Conservation (phyloP, 2,888 invertebrate genomes). For the Sphecodes monilicornis region DNA sequence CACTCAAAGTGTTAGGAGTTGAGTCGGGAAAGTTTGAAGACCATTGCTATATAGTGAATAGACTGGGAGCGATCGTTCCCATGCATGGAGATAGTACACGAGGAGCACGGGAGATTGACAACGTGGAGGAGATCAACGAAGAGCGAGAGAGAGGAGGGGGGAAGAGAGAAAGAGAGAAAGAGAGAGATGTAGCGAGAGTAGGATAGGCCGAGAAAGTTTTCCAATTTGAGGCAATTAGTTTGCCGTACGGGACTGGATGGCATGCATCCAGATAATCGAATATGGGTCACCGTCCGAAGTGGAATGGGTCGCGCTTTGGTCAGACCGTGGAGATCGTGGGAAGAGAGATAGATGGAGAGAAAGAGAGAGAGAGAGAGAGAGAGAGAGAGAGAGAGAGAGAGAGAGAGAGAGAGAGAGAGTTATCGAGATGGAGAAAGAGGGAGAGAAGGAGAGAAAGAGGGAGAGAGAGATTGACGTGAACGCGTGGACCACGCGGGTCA, state of each 20-base stretch:
- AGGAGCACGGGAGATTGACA: constrained; percentile 6
- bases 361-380: background rate
- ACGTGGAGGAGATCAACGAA: background rate
- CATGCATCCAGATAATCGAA: constrained; percentile 75
- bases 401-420: background rate
- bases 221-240: constrained; percentile 79
- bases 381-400: background rate
- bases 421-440: background rate
- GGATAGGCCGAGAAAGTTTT: constrained; percentile 74
- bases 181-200: constrained; percentile 31
- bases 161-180: constrained; percentile 1
- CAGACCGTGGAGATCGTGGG: constrained; percentile 43
- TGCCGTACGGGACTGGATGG: constrained; percentile 67
- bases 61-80: background rate
- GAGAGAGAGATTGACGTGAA: constrained; percentile 41
- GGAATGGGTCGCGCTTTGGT: constrained; percentile 66
- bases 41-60: background rate
- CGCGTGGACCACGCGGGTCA: constrained; percentile 55
- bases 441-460: background rate
- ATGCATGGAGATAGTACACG: background rate
- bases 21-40: background rate
- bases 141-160: background rate
- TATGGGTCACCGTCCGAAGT: constrained; percentile 69
- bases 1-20: background rate
- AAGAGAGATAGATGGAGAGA: background rate